A percentile compares a stretch with the other conserved stretches of the same genome.
These are phyloP conservation scores for Theretra japonica DNA, from an alignment of 2,888 invertebrate species.

Conservation along the genomic window DNA sequence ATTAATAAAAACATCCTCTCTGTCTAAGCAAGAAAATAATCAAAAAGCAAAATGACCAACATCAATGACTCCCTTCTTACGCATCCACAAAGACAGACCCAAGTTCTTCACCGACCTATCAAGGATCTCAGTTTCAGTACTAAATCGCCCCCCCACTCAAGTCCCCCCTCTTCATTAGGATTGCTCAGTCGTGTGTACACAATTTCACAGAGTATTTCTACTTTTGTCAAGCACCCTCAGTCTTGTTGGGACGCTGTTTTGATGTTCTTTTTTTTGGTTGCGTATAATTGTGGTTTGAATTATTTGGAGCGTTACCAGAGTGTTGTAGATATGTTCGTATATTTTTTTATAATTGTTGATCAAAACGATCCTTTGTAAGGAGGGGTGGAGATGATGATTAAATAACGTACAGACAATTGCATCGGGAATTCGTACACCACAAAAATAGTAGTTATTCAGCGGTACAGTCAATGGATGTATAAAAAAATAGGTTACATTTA, in stretches of 20 bases:
- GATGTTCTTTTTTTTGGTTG: slow-evolving; percentile 19
- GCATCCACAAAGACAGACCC: not conserved
- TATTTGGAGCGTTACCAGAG: not conserved
- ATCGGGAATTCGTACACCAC: too few species aligned
- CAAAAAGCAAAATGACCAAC: too few species aligned
- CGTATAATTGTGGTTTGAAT: slow-evolving; percentile 5
- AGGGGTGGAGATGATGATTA: too few species aligned
- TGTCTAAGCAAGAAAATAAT: too few species aligned
- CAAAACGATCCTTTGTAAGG: too few species aligned
- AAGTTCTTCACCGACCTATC: slow-evolving; percentile 3
- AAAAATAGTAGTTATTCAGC: too few species aligned
- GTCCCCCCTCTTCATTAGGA: slow-evolving; percentile 10
- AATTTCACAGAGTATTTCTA: slow-evolving; percentile 8
- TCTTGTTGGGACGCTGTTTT: slow-evolving; percentile 5
- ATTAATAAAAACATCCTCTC: too few species aligned
- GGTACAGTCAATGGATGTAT: too few species aligned
- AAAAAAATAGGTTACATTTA: too few species aligned
- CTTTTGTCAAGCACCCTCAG: slow-evolving; percentile 14
- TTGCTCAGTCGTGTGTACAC: slow-evolving; percentile 17
- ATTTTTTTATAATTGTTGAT: not conserved
- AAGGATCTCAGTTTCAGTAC: not conserved
- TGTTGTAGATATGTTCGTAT: not conserved
- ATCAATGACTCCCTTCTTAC: too few species aligned
- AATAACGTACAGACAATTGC: too few species aligned
- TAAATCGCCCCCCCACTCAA: not conserved